Conservation (phyloP, 2,888 invertebrate genomes). For the Apamea crenata region DNA sequence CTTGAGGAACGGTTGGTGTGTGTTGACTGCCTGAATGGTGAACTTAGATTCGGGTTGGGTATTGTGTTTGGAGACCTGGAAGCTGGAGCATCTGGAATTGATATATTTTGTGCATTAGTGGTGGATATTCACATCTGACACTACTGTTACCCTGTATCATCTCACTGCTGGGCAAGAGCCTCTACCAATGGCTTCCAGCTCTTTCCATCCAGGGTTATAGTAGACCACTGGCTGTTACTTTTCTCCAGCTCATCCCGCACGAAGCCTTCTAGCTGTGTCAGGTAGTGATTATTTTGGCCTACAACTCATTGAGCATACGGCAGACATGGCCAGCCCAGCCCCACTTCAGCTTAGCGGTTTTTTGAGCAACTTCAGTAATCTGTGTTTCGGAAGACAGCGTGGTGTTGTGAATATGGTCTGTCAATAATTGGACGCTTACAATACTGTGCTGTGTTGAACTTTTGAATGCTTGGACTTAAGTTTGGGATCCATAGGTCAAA, state of each 20-base stretch:
- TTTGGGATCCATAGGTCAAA: neutral
- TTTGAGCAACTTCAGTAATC: neutral
- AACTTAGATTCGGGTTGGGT: conserved; percentile 41
- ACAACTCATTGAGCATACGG: neutral
- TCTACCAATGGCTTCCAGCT: neutral
- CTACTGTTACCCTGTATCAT: neutral
- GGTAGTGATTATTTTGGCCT: neutral
- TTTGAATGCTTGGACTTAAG: neutral
- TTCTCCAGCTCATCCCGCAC: neutral
- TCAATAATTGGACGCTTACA: neutral
- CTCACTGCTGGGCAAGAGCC: neutral
- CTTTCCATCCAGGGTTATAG: neutral
- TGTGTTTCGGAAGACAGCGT: neutral
- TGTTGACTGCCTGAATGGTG: conserved; percentile 71
- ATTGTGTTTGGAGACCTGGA: conserved; percentile 61
- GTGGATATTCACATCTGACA: neutral
- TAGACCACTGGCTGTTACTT: neutral
- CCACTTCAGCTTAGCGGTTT: neutral
- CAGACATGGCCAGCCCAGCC: neutral
- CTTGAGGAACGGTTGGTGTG: conserved; percentile 78
- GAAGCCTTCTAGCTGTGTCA: neutral
- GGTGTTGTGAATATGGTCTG: neutral
- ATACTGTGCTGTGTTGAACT: too few relatives aligned
- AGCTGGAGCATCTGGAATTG: conserved; percentile 74
- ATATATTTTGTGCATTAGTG: neutral